These are phyloP conservation scores for Julus scandinavius DNA, from an alignment of 2,888 invertebrate species.

Conservation along the genomic window DNA sequence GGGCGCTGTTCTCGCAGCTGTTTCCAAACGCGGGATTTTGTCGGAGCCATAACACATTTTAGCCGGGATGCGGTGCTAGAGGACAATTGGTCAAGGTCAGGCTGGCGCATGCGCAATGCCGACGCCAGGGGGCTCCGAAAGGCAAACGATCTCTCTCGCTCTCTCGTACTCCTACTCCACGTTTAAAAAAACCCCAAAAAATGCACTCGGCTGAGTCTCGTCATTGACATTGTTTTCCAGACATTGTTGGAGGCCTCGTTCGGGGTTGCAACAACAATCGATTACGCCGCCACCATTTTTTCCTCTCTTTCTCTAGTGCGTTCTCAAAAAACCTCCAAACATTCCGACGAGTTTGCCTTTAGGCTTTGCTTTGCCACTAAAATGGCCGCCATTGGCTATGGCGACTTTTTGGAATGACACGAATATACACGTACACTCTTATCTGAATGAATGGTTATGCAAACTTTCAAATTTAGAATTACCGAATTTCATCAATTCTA, in stretches of 20 bases:
- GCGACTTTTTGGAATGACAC: too few relatives aligned
- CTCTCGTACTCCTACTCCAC: constrained; percentile 3
- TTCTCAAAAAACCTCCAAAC: background rate
- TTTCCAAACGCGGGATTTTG: background rate
- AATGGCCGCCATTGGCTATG: background rate
- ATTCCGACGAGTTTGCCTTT: background rate
- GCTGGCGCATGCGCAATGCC: background rate
- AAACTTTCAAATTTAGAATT: too few relatives aligned
- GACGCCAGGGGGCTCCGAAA: constrained; percentile 25
- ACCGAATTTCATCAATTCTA: too few relatives aligned
- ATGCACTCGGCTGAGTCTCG: background rate
- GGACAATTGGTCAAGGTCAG: constrained; percentile 20
- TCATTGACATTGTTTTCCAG: constrained; percentile 42
- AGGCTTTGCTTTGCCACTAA: background rate
- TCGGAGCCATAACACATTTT: background rate
- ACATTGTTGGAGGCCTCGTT: constrained; percentile 42
- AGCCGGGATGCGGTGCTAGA: background rate
- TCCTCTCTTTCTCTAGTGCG: background rate
- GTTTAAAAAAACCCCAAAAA: background rate
- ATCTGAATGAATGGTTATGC: too few relatives aligned
- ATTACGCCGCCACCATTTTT: constrained; percentile 29
- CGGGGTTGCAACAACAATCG: constrained; percentile 34
- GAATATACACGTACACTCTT: too few relatives aligned
- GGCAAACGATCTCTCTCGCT: constrained; percentile 3
- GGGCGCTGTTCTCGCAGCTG: background rate